Percentiles rank a stretch among this genome's conserved stretches.
phyloP scores from a whole-genome alignment of 1,140 invertebrate genomes.

The Delia radicum region DNA sequence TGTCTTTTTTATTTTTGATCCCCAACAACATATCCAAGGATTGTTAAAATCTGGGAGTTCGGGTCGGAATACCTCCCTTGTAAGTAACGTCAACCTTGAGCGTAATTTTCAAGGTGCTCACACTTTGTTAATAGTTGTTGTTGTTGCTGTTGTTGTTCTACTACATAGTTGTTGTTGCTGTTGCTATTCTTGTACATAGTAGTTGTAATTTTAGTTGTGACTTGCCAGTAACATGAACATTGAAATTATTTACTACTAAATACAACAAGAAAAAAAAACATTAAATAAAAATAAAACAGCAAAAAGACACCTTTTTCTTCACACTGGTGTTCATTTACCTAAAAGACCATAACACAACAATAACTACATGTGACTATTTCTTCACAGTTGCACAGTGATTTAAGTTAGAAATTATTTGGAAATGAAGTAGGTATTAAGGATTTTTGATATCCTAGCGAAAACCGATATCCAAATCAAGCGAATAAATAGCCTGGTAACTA shows the following conservation, averaged over 20 bases:
- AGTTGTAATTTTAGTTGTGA: not conserved
- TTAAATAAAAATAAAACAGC: not conserved
- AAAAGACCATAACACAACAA: not conserved
- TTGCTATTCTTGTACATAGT: not conserved
- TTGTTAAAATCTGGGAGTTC: too few relatives aligned
- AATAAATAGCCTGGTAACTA: too few relatives aligned
- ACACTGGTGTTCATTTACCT: not conserved
- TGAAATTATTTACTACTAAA: not conserved
- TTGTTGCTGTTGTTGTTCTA: not conserved
- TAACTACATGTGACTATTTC: too few relatives aligned
- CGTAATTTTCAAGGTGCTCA: slow-evolving; percentile 27
- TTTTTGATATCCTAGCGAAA: too few relatives aligned
- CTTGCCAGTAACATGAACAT: not conserved
- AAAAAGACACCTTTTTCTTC: not conserved
- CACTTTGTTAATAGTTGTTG: not conserved
- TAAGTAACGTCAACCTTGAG: slow-evolving; percentile 21
- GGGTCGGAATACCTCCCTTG: too few relatives aligned
- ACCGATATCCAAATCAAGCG: too few relatives aligned
- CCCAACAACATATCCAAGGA: too few relatives aligned
- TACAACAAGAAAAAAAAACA: not conserved
- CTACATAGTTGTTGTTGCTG: not conserved
- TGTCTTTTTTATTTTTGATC: too few relatives aligned
- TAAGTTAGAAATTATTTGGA: too few relatives aligned
- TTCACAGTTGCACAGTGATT: too few relatives aligned
- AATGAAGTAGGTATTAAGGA: too few relatives aligned